These are phyloP conservation scores for Alcedo quadribrachys DNA, from an alignment of 2,797 vertebrate species.

Conservation along the genomic window DNA sequence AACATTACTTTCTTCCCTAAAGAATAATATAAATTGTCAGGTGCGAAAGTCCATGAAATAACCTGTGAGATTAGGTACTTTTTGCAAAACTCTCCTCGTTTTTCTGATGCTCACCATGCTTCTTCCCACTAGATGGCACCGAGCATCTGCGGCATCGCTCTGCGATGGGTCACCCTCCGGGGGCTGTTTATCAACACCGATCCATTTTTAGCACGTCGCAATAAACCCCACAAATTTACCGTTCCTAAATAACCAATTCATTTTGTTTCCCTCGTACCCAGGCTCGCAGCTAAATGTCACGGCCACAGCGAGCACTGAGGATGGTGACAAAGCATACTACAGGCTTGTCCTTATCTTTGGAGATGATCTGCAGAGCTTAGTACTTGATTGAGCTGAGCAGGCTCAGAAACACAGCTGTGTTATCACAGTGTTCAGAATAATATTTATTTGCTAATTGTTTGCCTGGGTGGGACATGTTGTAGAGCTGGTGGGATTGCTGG, in stretches of 20 bases:
- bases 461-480: accelerated
- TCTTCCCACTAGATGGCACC: constrained; percentile 62
- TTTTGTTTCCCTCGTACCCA: accelerated
- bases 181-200: neutral
- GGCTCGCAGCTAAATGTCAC: accelerated
- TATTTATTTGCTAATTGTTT: neutral
- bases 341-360: accelerated
- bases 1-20: neutral
- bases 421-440: neutral
- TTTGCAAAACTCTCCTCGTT: accelerated
- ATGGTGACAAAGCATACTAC: no score
- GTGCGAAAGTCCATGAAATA: neutral
- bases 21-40: neutral
- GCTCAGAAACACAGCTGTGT: neutral
- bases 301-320: accelerated
- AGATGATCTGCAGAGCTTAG: neutral
- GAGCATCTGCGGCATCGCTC: neutral
- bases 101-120: neutral
- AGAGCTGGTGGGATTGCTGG: neutral
- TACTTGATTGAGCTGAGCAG: neutral
- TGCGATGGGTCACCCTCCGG: accelerated
- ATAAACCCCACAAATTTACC: neutral
- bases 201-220: neutral
- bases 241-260: neutral
- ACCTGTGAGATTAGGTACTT: neutral